Base-by-base conservation (phyloP, 2,113 vertebrate genomes). In the Nicator chloris region DNA sequence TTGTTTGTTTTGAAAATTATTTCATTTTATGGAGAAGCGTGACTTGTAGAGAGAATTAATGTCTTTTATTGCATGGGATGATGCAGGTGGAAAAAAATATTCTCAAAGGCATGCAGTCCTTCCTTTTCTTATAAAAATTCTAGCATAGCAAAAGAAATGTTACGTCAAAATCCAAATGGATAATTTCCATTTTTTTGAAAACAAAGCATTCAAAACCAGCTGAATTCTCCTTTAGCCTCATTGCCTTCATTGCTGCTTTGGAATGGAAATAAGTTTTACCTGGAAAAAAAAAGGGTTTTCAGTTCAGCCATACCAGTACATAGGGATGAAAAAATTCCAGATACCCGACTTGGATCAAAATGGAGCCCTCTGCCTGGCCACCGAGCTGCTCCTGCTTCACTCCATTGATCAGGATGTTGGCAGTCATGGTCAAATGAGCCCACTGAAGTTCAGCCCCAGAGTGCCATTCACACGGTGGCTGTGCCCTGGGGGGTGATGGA, bases 331-430 rank as follows among this genome's bases (percentile, higher is more conserved):
- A 45, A n/a, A 9, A 24, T 5, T 37, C 18, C 60, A 44, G 24
- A 54, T 21, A 13, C 7, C 7, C 60, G 27, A 18, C 60, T 16
- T 50, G 4, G 30, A n/a, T 63, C 11, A 4, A 59, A 82, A 82
- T 17, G 4, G 49, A 82, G 2, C 23, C 24, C 7, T 73, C 16
- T 75, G 30, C 37, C 56, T 5, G 5, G 24, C 26, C 6, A 19
- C 13, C 0, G 0, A 60, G 40, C 30, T 56, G 4, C 23, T 28
- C 5, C 1, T 44, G 37, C 45, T 73, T 45, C 1, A 0, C 2
- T 24, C 27, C 13, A 8, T 44, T n/a, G 35, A 59, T 53, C 31
- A n/a, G 53, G 44, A 8, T 31, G 23, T 12, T n/a, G 22, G 9
- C 45, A 73, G 8, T 27, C 30, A 3, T 1, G 9, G 27, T 7